Base-by-base conservation (phyloP, 2,113 vertebrate species). In the Petroica traversi region DNA sequence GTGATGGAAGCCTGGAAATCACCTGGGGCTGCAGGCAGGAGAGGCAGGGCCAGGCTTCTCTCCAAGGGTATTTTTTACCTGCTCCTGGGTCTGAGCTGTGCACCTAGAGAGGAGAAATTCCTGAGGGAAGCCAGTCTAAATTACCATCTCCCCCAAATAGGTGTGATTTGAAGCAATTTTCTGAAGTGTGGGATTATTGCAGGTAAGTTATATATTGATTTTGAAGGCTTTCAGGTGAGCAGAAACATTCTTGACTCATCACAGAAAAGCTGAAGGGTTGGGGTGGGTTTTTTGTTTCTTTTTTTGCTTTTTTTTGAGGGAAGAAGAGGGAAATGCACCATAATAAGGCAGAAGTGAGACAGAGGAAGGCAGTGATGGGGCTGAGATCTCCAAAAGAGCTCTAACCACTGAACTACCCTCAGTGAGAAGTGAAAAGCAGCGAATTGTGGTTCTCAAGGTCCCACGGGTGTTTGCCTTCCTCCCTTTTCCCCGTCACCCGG, bases 151-250 rank as follows among this genome's bases (percentile, higher is more conserved):
- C 71, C 74, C 79, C 87, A 78, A 64, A 81, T 9, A 89, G 69
- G n/a, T 2, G 11, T 15, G 62, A 76, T 93, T 72, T 67, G 52
- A 64, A 91, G 77, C 88, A 58, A 77, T 95, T 95, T 94, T 73
- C 81, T 88, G 54, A 90, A 92, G 72, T 69, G 46, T 73, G 76
- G 76, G 78, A 48, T 91, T 89, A 75, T 78, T 95, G 54, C 66
- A 94, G 77, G 86, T 76, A 81, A 91, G 34, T 87, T 92, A 51
- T 92, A 51, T 87, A 94, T 82, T 85, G 90, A 93, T 94, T 94
- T 89, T 49, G 61, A 76, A 87, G 69, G 52, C 75, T 90, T 79
- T 78, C 58, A 55, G 79, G 66, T 67, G 72, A 88, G 71, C 43
- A 79, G 72, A 88, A 95, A 45, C 54, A 19, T 73, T 83, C 68